A percentile compares a stretch with the other conserved stretches of the same genome.
Conservation (phyloP, 2,888 invertebrate genomes). For the Sylvicola fuscatus region DNA sequence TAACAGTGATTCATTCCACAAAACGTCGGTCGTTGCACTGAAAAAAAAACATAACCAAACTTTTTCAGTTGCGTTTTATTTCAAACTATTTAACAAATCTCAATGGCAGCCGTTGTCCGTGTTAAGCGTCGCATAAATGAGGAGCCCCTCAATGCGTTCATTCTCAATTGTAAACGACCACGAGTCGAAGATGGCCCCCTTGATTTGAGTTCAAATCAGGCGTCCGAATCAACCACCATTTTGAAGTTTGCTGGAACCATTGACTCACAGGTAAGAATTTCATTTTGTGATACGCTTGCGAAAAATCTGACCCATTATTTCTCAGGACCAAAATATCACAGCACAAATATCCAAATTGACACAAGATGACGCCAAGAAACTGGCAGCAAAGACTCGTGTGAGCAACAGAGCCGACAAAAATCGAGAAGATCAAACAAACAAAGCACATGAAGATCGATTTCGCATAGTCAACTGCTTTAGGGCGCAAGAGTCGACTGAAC, state of each 20-base stretch:
- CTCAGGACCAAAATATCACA: constrained; percentile 27
- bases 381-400: constrained; percentile 28
- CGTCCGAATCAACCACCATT: constrained; percentile 34
- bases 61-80: too few species aligned
- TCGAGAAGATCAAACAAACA: constrained; percentile 25
- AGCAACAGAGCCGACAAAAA: constrained; percentile 26
- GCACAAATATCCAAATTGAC: constrained; percentile 26
- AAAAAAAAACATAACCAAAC: too few species aligned
- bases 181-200: constrained; percentile 29
- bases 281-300: not conserved
- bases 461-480: constrained; percentile 37
- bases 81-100: too few species aligned
- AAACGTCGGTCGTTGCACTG: too few species aligned
- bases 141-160: constrained; percentile 46
- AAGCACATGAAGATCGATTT: constrained; percentile 30
- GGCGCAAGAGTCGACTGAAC: constrained; percentile 17
- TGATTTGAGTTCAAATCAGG: constrained; percentile 3
- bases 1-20: too few species aligned
- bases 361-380: constrained; percentile 27
- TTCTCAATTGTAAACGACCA: constrained; percentile 47
- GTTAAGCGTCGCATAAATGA: constrained; percentile 52
- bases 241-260: constrained; percentile 54
- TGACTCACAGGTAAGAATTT: constrained; percentile 34
- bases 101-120: constrained; percentile 34
- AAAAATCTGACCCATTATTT: constrained; percentile 2